Base-by-base conservation (phyloP, 2,797 vertebrate genomes). In the Premnoplex brunnescens region DNA sequence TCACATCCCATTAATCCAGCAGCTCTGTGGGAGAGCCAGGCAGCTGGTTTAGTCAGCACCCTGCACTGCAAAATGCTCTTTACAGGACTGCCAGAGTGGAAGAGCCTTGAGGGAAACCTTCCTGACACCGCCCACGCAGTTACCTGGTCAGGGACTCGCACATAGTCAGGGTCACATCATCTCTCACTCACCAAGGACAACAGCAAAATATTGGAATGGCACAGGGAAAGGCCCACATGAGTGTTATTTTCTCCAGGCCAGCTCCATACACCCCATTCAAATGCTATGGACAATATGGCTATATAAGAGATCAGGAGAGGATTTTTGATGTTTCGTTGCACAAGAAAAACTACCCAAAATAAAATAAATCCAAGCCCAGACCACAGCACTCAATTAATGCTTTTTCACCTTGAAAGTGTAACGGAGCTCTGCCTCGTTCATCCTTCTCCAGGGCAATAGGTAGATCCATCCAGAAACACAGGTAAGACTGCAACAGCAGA, bases 1-100 rank as follows among this genome's bases (percentile, higher is more conserved):
- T 94, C 90, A 89, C 89, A 83, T 73, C 91, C 52, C 2, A 12
- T 82, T 83, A 85, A 93, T 96, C 78, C 94, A 94, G 79, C 88
- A 87, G 14, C 79, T 85, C 79, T 49, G 55, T n/a, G 76, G 39
- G 41, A 66, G 23, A 82, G 84, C 77, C 92, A 85, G 82, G 72
- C 28, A 52, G 58, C 72, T 75, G 87, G 95, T 94, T 72, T 55
- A 77, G 66, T 46, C 63, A 44, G 54, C 54, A 74, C 79, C 85
- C 58, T 88, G 54, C 63, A 51, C 37, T 55, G 78, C 37, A 93
- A 89, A 94, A 88, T 64, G 55, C 60, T 85, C 80, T 76, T 91
- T 52, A 85, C 26, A 14, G 51, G 54, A 68, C 56, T 63, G 32
- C 19, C 27, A 26, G 46, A 66, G 60, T 10, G 23, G 89, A 55